These are phyloP conservation scores for Acropternis orthonyx DNA, from an alignment of 2,797 vertebrate species.

Conservation along the genomic window DNA sequence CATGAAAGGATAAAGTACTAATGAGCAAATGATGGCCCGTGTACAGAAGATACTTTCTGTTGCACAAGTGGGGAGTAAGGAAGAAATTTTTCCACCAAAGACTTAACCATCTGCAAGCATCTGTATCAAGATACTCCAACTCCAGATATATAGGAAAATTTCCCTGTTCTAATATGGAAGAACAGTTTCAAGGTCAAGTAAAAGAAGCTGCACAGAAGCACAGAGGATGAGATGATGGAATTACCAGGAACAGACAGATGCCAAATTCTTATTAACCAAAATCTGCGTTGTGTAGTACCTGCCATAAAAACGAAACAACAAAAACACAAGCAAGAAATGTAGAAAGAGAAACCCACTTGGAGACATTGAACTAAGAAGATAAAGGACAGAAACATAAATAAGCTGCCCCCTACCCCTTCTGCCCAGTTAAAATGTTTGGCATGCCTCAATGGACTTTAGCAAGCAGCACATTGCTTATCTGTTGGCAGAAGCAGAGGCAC, in stretches of 20 bases:
- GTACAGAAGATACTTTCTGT: not conserved
- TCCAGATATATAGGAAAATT: not conserved
- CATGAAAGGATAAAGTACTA: conserved; percentile 24
- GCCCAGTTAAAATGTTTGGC: not conserved
- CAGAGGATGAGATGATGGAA: not conserved
- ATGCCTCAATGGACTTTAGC: not conserved
- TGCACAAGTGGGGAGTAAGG: not conserved
- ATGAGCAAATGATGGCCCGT: not conserved
- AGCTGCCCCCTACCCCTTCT: not conserved
- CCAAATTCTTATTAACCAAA: not conserved
- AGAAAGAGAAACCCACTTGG: not conserved
- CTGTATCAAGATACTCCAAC: not conserved
- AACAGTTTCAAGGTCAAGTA: not conserved
- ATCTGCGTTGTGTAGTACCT: not conserved
- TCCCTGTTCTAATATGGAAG: not conserved
- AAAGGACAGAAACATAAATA: not conserved
- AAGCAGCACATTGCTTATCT: conserved; percentile 4
- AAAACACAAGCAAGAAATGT: not conserved
- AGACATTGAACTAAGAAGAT: not conserved
- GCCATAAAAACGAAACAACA: not conserved
- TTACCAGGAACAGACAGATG: not conserved
- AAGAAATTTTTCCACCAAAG: not conserved
- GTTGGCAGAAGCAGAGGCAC: not conserved
- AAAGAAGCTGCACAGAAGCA: not conserved
- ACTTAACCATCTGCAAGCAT: not conserved